Percentiles rank a stretch among this genome's conserved stretches.
These are phyloP conservation scores for Harpalus rufipes DNA, from an alignment of 2,888 invertebrate species.

Conservation along the genomic window DNA sequence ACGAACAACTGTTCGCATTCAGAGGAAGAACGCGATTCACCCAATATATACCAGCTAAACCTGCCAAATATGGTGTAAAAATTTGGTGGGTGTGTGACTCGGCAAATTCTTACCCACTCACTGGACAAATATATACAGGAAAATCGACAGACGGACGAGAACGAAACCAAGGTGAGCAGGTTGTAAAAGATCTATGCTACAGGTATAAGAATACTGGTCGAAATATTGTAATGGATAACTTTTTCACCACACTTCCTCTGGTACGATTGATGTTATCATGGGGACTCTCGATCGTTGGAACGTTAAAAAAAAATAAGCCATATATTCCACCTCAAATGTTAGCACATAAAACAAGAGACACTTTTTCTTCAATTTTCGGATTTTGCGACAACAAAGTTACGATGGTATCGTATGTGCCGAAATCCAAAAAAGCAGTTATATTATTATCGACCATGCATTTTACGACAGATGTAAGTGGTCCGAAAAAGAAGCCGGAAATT, in stretches of 20 bases:
- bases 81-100: constrained; percentile 72
- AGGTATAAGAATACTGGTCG: constrained; percentile 48
- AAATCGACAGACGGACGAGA: constrained; percentile 60
- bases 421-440: constrained; percentile 67
- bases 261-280: constrained; percentile 21
- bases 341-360: constrained; percentile 61
- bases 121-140: constrained; percentile 70
- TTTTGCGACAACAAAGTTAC: constrained; percentile 69
- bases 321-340: constrained; percentile 69
- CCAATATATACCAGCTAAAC: constrained; percentile 58
- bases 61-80: constrained; percentile 71
- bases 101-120: constrained; percentile 70
- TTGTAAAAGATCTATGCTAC: constrained; percentile 38
- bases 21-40: no score
- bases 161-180: constrained; percentile 40
- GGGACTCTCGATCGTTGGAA: constrained; percentile 33
- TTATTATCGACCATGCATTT: no score
- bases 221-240: constrained; percentile 63
- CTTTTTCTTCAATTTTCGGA: constrained; percentile 65
- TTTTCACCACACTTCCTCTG: constrained; percentile 60
- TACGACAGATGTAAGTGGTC: no score
- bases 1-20: no score
- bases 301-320: constrained; percentile 66
- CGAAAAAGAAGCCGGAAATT: constrained; percentile 47
- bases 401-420: constrained; percentile 69